Evolutionary conservation across 2,797 vertebrate species (phyloP), one percentile per base, ranked within the genome.

Genomic region (Chaetophractus vellerosus): DNA sequence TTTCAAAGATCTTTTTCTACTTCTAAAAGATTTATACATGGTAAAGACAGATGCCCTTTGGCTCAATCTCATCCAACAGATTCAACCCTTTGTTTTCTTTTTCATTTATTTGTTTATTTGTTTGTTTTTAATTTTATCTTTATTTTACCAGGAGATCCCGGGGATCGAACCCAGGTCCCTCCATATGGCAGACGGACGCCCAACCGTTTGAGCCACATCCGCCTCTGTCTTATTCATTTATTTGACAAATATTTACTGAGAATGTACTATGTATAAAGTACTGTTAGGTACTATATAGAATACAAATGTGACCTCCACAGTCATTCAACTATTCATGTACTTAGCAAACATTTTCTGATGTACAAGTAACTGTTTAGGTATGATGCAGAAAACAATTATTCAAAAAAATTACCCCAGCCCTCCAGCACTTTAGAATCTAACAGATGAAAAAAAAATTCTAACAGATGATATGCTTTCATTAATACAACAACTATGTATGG

Each of bases 1-100:
- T 31, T 93, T 91, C 52, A 71, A 76, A 87, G 93, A 93, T 90
- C 16, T 71, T 88, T 85, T 85, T 61, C 64, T 92, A n/a, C 21
- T 86, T 85, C 82, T 86, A 24, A 78, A 92, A 83, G 52, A 79
- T 57, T 75, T n/a, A 21, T 24, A 57, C 16, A 18, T 31, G 45
- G 9, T 75, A 48, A 72, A 48, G 26, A 74, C 9, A 91, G 36
- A 69, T 6, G 31, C 16, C 41, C 1, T 71, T 86, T 79, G 88
- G 19, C 16, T 52, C 41, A 74, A 5, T 50, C 15, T 93, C 66
- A 52, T 14, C 18, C 10, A 15, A 31, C 24, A n/a, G 26, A 59
- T n/a, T 63, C 69, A 87, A 80, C 8, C 0, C 3, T 93, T 93
- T 36, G 33, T 50, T 88, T 55, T 50, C 6, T 71, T 72, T 26